Evolutionary conservation across 2,113 vertebrate species (phyloP), one percentile per base, ranked within the genome.

Genomic region (Dasyprocta punctata): DNA sequence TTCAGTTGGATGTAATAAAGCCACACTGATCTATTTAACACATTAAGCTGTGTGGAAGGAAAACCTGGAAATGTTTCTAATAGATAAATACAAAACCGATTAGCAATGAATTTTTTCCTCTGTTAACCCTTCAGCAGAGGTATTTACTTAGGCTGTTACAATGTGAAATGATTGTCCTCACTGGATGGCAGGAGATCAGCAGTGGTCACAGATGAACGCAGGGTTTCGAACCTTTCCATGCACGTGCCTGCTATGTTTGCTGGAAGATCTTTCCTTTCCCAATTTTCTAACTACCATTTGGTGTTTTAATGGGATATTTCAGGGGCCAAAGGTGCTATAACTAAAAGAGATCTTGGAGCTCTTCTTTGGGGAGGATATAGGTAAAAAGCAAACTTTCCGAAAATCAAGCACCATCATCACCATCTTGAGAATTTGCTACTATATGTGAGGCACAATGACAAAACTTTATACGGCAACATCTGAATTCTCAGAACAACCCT

Each of bases 341-440:
- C 49, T 49, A 47, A 19, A 67, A n/a, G 36, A 56, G 22, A 41
- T 20, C 30, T 65, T 56, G 33, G 86, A 67, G 41, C 3, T 90
- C 44, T 54, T 44, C 33, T 92, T 83, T 87, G 63, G 20, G 80
- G 33, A 85, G 24, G 38, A 56, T 6, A 56, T 52, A 73, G 38
- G 82, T 11, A 14, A 63, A 81, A 92, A 56, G 3, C 12, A 67
- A 80, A 26, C 4, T 14, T 61, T 69, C 56, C 77, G 38, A 63
- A 58, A 41, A 58, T 52, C 90, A 92, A 49, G 61, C 52, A 73
- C 73, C 28, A 65, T 22, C 30, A 36, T 41, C 28, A 47, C 38
- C n/a, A 60, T 14, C 52, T 38, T 90, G 60, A 96, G 10, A 58
- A 88, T 94, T 97, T 94, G 90, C 80, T 36, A 60, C 16, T 71